Base-by-base conservation (phyloP, 1,140 invertebrate species). In the Hetaerina americana region DNA sequence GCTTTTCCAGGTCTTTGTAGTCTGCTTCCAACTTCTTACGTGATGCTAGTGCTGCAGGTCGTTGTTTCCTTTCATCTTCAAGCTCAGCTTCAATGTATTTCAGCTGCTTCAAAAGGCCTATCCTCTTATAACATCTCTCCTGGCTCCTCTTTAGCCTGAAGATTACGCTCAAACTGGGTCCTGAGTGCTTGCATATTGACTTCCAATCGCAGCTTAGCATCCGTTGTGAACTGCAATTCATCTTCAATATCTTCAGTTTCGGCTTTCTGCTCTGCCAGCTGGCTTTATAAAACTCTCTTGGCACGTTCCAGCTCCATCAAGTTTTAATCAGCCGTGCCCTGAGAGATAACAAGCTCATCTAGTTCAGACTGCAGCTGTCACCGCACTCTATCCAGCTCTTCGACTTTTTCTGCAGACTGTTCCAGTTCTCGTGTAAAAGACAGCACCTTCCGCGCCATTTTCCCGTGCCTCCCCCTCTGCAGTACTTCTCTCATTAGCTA, bases 241-340 rank as follows among this genome's bases (percentile, higher is more conserved):
- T 99, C 98, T 80, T 99, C 97, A 5, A 99, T 85, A 82, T 99
- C 97, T 81, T 99, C 97, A 77, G 98, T 95, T 83, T 98, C 95
- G 25, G 92, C 88, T 77, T 91, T 90, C 78, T 97, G 89, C 78
- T 98, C 96, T 0, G 92, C 90, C 22, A 99, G 83, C 81, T 98
- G 95, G 27, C 89, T 91, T 79, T 99, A 96, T 15, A 99, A 83
- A 6, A 90, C 88, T 6, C 96, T 88, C 83, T 98, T 99, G 0
- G 94, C 92, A 78, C 97, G 97, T 81, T 99, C 97, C 73, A 99
- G 82, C 77, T 99, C 97, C 80, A 98, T 96, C 0, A 98, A 95
- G 83, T 95, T 98, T 81, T 98, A 98, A 80, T 98, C 96, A 24
- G 95, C 95, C 1, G 95, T 97, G 75, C 96, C 96, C 82, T 98